A percentile compares a stretch with the other conserved stretches of the same genome.
phyloP scores from a whole-genome alignment of 2,113 vertebrate species.

The human (Homo sapiens) region DNA sequence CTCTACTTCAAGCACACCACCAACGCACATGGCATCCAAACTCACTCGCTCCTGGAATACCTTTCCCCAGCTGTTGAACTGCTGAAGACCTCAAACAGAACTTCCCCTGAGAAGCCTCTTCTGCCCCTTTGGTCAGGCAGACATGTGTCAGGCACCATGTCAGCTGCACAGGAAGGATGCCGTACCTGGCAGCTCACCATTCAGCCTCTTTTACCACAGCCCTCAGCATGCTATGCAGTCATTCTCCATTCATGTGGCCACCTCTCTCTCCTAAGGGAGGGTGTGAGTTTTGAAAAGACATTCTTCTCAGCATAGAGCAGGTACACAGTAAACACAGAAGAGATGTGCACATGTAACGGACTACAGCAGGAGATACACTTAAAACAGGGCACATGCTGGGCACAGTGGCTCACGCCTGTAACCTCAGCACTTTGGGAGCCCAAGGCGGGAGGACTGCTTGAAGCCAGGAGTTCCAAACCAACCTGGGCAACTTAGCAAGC shows the following conservation, averaged over 20 bases:
- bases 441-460: too few species aligned
- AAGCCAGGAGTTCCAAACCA: too few species aligned
- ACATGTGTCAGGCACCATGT: fast-evolving
- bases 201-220: background rate
- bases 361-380: background rate
- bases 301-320: background rate
- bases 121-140: background rate
- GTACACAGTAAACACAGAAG: background rate
- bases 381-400: background rate
- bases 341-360: fast-evolving
- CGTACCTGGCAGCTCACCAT: background rate
- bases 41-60: background rate
- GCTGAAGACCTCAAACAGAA: background rate
- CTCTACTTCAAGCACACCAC: background rate
- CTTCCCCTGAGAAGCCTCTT: background rate
- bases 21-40: background rate
- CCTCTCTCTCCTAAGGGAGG: background rate
- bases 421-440: too few species aligned
- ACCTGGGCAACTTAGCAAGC: too few species aligned
- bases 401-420: too few species aligned
- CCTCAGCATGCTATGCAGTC: fast-evolving
- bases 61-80: background rate
- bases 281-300: background rate
- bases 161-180: background rate
- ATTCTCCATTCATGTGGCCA: background rate